Percentiles rank a stretch among this genome's conserved stretches.
These are phyloP conservation scores for Tortrix viridana DNA, from an alignment of 2,888 invertebrate genomes.

Conservation along the genomic window DNA sequence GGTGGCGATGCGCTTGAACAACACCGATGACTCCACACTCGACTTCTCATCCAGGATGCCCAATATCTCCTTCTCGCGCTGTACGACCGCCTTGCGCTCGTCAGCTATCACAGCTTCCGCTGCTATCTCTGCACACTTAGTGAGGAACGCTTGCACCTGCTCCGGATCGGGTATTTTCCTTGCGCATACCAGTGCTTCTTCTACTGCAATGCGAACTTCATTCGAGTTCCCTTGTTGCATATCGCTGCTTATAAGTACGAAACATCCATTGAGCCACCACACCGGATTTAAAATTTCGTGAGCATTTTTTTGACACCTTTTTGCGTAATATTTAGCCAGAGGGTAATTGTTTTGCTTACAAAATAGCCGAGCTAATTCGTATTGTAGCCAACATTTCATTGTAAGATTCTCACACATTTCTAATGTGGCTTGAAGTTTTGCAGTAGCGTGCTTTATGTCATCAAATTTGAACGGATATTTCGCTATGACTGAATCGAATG, in stretches of 20 bases:
- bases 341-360: slow-evolving; percentile 75
- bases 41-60: slow-evolving; percentile 64
- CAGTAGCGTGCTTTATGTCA: slow-evolving; percentile 68
- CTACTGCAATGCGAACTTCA: slow-evolving; percentile 73
- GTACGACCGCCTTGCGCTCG: slow-evolving; percentile 68
- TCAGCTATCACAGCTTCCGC: slow-evolving; percentile 63
- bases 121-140: slow-evolving; percentile 71
- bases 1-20: slow-evolving; percentile 74
- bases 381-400: slow-evolving; percentile 78
- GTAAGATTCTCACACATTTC: slow-evolving; percentile 78
- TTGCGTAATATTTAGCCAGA: slow-evolving; percentile 74
- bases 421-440: slow-evolving; percentile 61
- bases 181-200: slow-evolving; percentile 72
- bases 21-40: slow-evolving; percentile 63
- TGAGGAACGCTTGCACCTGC: slow-evolving; percentile 69
- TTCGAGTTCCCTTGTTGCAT: slow-evolving; percentile 79
- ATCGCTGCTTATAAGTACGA: slow-evolving; percentile 75
- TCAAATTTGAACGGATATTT: slow-evolving; percentile 75
- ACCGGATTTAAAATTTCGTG: slow-evolving; percentile 64
- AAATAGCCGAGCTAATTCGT: slow-evolving; percentile 71
- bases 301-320: slow-evolving; percentile 74
- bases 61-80: slow-evolving; percentile 66
- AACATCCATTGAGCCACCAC: slow-evolving; percentile 78
- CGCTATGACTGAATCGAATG: slow-evolving; percentile 79
- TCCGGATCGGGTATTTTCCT: slow-evolving; percentile 73